These are phyloP conservation scores for Pristionchus mayeri DNA, from an alignment of 2,888 invertebrate genomes.

Conservation along the genomic window DNA sequence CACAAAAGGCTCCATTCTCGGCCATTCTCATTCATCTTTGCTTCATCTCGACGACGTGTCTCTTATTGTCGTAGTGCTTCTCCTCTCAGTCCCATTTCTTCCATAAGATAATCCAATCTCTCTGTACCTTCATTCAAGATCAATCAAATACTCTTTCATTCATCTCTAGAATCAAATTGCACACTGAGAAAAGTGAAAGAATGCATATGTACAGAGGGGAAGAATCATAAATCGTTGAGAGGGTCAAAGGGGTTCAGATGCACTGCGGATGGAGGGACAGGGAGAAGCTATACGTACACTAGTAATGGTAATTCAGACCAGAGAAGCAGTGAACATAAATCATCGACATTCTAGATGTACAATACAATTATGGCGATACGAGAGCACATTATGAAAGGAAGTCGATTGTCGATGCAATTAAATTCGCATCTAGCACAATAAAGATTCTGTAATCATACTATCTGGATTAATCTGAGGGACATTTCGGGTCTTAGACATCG, in stretches of 20 bases:
- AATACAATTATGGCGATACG: constrained; percentile 1
- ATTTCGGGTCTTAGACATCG: not conserved
- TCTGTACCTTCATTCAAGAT: not conserved
- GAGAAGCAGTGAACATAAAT: not conserved
- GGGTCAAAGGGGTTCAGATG: not conserved
- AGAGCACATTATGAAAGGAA: constrained; percentile 21
- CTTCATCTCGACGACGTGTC: not conserved
- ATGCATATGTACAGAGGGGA: constrained; percentile 18
- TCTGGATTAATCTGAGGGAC: constrained; percentile 10
- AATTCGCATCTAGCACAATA: constrained; percentile 26
- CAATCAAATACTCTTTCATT: constrained; percentile 22
- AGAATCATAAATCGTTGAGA: not conserved
- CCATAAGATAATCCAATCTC: no score
- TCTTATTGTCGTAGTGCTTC: constrained; percentile 23
- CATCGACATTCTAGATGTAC: no score
- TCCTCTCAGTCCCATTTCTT: not conserved
- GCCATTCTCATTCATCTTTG: not conserved
- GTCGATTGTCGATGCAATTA: constrained; percentile 25
- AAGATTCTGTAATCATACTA: constrained; percentile 5
- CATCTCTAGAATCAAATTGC: constrained; percentile 39
- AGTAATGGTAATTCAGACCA: constrained; percentile 36
- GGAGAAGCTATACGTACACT: constrained; percentile 7
- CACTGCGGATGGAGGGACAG: not conserved
- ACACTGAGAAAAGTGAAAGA: constrained; percentile 26
- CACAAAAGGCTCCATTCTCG: constrained; percentile 15